Conservation (phyloP, 2,113 vertebrate genomes). For the Neogale vison region DNA sequence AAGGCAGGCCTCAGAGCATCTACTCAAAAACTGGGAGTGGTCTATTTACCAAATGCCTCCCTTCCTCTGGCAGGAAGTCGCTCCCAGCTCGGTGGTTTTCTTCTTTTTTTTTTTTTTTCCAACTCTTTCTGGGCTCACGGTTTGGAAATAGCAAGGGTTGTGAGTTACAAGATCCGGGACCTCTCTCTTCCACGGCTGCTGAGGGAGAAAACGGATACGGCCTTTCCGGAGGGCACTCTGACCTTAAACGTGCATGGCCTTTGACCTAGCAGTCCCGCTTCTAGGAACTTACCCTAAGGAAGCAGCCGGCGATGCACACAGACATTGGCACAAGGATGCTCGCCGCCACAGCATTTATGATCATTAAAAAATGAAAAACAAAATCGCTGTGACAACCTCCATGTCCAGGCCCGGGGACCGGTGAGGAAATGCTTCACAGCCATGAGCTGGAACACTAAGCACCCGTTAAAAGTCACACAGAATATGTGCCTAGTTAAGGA, state of each 20-base stretch:
- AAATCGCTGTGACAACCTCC: background rate
- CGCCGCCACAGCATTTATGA: background rate
- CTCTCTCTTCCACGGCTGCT: background rate
- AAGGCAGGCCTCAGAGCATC: slow-evolving; percentile 8
- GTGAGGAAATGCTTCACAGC: background rate
- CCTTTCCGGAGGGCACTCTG: slow-evolving; percentile 35
- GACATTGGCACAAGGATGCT: background rate
- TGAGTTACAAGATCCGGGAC: slow-evolving; percentile 54
- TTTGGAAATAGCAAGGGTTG: slow-evolving; percentile 69
- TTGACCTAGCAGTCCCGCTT: slow-evolving; percentile 51
- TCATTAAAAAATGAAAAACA: background rate
- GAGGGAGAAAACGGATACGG: slow-evolving; percentile 38
- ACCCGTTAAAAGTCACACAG: background rate
- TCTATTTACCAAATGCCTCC: slow-evolving; percentile 69
- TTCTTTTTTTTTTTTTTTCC: background rate
- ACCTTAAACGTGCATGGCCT: slow-evolving; percentile 12
- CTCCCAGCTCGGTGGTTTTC: slow-evolving; percentile 52
- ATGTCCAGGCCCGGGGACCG: background rate
- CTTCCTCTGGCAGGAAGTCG: slow-evolving; percentile 75
- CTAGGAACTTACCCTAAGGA: slow-evolving; percentile 67
- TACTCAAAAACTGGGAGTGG: slow-evolving; percentile 65
- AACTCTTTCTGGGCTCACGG: slow-evolving; percentile 64
- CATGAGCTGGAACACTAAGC: background rate
- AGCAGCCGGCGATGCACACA: background rate
- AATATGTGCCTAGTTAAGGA: background rate